phyloP scores from a whole-genome alignment of 1,140 invertebrate genomes.

The Mylabris phalerata region DNA sequence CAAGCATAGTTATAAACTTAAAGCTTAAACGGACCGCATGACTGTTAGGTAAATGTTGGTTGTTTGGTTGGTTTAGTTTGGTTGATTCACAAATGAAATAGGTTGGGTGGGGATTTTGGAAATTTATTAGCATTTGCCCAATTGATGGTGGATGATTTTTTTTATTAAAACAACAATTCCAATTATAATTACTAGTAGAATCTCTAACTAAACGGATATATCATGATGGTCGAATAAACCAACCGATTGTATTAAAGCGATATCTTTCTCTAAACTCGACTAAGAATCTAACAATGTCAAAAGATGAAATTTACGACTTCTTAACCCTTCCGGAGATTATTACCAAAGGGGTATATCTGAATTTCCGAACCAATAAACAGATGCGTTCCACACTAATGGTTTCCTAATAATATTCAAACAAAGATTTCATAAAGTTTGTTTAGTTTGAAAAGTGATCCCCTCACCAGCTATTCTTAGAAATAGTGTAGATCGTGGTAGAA shows the following conservation, averaged over 20 bases:
- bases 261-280: conserved; percentile 36
- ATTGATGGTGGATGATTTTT: too few relatives aligned
- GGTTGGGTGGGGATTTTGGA: background rate
- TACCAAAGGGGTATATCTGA: conserved; percentile 24
- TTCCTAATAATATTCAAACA: conserved; percentile 13
- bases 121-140: too few relatives aligned
- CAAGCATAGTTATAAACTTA: conserved; percentile 38
- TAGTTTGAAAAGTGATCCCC: background rate
- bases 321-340: conserved; percentile 29
- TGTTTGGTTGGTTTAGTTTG: conserved; percentile 6
- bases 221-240: conserved; percentile 27
- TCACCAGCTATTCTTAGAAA: background rate
- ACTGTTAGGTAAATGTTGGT: conserved; percentile 37
- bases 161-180: too few relatives aligned
- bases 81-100: background rate
- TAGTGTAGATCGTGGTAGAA: background rate
- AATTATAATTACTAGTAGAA: too few relatives aligned
- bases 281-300: conserved; percentile 35
- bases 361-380: conserved; percentile 39
- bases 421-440: background rate
- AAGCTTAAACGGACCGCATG: conserved; percentile 39
- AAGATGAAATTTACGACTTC: conserved; percentile 34
- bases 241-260: conserved; percentile 33
- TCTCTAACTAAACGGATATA: conserved; percentile 23
- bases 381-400: conserved; percentile 31